Evolutionary conservation across 1,140 invertebrate genomes (phyloP).

Genomic region (Camponotus vicinus): DNA sequence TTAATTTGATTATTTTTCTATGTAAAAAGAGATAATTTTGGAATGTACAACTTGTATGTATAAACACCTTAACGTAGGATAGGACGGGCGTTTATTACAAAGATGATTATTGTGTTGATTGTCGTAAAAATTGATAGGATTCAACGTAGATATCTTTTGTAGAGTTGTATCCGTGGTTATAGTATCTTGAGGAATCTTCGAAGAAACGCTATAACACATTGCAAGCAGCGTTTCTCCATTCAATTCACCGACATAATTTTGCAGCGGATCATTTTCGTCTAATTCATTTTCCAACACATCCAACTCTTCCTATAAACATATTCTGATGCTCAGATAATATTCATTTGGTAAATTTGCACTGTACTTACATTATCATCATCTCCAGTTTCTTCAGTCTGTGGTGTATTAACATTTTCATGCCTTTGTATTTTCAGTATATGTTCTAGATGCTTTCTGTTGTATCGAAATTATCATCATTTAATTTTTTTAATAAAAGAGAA

Average conservation of each 20-base stretch:
- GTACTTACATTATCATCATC: constrained; percentile 79
- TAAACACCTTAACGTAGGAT: constrained; percentile 45
- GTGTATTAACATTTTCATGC: constrained; percentile 69
- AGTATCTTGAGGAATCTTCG: constrained; percentile 26
- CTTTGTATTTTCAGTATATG: constrained; percentile 77
- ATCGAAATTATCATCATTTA: constrained; percentile 15
- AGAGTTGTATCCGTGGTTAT: constrained; percentile 24
- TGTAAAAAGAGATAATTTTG: constrained; percentile 7
- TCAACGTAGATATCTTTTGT: background rate
- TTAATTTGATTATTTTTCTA: background rate
- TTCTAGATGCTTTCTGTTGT: constrained; percentile 76
- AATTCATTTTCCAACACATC: constrained; percentile 80
- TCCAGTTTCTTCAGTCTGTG: constrained; percentile 71
- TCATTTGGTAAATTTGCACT: background rate
- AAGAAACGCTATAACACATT: constrained; percentile 73
- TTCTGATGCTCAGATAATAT: background rate
- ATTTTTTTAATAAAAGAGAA: constrained; percentile 9
- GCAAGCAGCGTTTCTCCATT: constrained; percentile 79
- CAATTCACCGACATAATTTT: constrained; percentile 76
- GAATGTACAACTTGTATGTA: background rate
- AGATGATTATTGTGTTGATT: constrained; percentile 34
- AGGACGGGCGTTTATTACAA: constrained; percentile 18
- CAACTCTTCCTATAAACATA: constrained; percentile 75
- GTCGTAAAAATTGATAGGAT: constrained; percentile 36
- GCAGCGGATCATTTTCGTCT: constrained; percentile 80